Evolutionary conservation across 1,140 invertebrate species (phyloP), one percentile per base, ranked within the genome.

Genomic region (Drosophila orena): DNA sequence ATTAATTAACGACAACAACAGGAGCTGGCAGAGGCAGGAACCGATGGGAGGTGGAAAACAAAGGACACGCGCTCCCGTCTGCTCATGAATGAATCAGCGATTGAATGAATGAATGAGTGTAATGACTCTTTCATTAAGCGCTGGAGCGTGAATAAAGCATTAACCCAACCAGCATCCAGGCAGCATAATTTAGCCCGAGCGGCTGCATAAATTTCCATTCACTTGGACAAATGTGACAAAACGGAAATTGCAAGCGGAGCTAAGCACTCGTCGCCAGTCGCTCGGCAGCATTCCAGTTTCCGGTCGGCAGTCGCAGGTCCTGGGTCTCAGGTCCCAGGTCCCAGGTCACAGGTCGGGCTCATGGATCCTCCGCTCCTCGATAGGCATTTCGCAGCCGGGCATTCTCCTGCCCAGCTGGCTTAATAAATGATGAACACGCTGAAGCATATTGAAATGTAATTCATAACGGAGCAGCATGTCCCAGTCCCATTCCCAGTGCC

Each of bases 401-500:
- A 54, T 22, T 61, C 56, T 35, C 37, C 56, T 59, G 55, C 79
- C 53, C 55, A 69, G 58, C 46, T 37, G 52, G 47, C 50, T 89
- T 79, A 88, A 88, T 88, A 88, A 88, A 79, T 83, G 83, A 88
- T 88, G 83, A 88, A 77, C 79, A 83, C 71, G 84, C 73, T 88
- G 83, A 88, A 77, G 83, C 83, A 88, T 83, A 88, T 88, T 88
- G 84, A 88, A 88, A 88, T 88, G 71, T 88, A 83, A 88, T 88
- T 88, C 83, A 88, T 83, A 88, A 88, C 83, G 58, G 30, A 84
- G 55, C 56, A 88, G 75, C 50, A 58, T 30, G 43, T 50, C 46
- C 17, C 47, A 24, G 3, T 38, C 56, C 34, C 43, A 49, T 5
- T 12, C 43, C 34, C 42, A 24, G 53, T 34, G 2, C n/a, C 46